These are phyloP conservation scores for Papilio polytes DNA, from an alignment of 1,140 invertebrate genomes.

Conservation along the genomic window DNA sequence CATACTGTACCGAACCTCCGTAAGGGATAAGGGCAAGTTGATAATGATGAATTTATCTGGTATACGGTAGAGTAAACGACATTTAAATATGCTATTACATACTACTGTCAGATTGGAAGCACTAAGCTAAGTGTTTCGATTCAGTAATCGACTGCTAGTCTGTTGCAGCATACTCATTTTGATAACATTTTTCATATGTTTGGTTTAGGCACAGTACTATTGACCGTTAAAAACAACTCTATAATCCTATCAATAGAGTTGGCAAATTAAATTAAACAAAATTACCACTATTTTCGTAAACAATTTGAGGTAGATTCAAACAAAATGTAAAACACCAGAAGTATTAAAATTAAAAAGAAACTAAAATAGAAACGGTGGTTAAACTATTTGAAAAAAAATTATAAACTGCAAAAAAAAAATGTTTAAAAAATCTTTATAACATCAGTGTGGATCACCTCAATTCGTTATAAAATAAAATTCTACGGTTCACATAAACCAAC, in stretches of 20 bases:
- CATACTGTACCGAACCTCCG: no score
- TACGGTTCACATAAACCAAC: not conserved
- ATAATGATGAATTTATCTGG: no score
- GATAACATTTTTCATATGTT: not conserved
- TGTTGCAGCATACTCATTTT: not conserved
- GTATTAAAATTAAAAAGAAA: no score
- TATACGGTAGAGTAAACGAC: no score
- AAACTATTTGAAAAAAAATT: no score
- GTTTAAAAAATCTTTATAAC: no score
- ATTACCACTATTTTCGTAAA: not conserved
- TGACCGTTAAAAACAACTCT: not conserved
- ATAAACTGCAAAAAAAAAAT: no score
- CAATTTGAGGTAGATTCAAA: slow-evolving; percentile 2
- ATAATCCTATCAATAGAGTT: slow-evolving; percentile 1
- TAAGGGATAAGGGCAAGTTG: no score
- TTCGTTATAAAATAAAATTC: not conserved
- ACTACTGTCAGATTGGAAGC: no score
- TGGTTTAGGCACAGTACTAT: not conserved
- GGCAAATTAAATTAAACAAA: not conserved
- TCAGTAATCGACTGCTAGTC: not conserved
- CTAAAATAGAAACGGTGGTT: no score
- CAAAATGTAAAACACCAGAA: not conserved
- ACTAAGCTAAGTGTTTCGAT: no score
- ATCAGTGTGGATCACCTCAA: not conserved
- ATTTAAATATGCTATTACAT: no score